Base-by-base conservation (phyloP, 2,113 vertebrate genomes). In the Poeciliopsis occidentalis region DNA sequence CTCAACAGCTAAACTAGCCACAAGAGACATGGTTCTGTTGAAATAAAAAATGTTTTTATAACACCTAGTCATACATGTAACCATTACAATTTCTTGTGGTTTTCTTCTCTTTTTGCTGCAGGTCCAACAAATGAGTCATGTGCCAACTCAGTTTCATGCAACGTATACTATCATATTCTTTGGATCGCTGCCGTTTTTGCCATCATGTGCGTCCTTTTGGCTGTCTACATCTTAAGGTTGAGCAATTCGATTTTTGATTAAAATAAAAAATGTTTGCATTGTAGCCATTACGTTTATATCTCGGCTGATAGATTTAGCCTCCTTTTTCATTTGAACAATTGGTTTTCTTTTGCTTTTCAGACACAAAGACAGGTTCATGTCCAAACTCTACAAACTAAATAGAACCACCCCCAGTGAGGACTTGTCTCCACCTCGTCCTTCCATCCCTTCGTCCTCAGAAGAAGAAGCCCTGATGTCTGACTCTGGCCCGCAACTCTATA, bases 191-290 rank as follows among this genome's bases (percentile, higher is more conserved):
- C 54, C 15, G 24, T 69, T 26, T 84, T 89, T 69, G 17, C 63
- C 47, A 1, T 94, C 12, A 12, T 91, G 29, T 74, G 69, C n/a
- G 11, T 87, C 31, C 26, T 89, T 44, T 70, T 92, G 26, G 76
- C 64, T 0, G 66, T 57, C 69, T 92, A 74, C 73, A 51, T 88
- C 66, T 75, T 90, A 60, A 89, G 94, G 94, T 94, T 87, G 4
- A 4, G 15, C 34, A 4, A 60, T 30, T 74, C 10, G 12, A 10
- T 63, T 0, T 1, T 47, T 17, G 3, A 47, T 47, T 47, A 6
- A 19, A 47, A 47, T 19, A 19, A 44, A 12, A 47, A 17, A 19
- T 19, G 4, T 47, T 19, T 19, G 13, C 13, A 47, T 47, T 27
- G 11, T 44, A 60, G 32, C 32, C 1, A 27, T 4, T 5, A 1